These are phyloP conservation scores for Druceiella hillmani DNA, from an alignment of 2,888 invertebrate genomes.

Conservation along the genomic window DNA sequence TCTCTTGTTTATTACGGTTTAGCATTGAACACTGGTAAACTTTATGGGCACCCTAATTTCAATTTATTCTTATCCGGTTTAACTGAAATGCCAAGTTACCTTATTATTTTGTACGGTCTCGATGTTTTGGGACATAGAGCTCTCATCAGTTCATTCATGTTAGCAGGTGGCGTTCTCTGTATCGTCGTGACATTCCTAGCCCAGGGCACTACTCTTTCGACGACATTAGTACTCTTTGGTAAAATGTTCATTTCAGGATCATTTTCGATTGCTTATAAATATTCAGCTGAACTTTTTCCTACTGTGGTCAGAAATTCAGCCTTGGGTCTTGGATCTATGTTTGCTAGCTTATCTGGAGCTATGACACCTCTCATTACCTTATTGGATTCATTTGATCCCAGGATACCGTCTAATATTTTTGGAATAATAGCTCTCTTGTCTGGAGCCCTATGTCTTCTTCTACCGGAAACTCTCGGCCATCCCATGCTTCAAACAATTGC, in stretches of 20 bases:
- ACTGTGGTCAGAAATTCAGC: constrained; percentile 82
- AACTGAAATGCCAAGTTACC: constrained; percentile 77
- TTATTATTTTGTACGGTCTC: constrained; percentile 66
- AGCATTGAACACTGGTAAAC: constrained; percentile 71
- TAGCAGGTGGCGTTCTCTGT: constrained; percentile 73
- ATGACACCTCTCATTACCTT: constrained; percentile 73
- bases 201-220: constrained; percentile 55
- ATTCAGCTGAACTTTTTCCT: constrained; percentile 81
- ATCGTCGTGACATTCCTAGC: constrained; percentile 66
- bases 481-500: constrained; percentile 77
- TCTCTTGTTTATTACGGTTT: constrained; percentile 82
- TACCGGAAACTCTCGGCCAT: constrained; percentile 77
- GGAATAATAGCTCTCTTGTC: constrained; percentile 68
- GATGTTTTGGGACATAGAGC: constrained; percentile 72
- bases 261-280: constrained; percentile 81
- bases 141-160: constrained; percentile 71
- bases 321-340: constrained; percentile 79
- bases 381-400: constrained; percentile 72
- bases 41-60: constrained; percentile 76
- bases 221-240: constrained; percentile 67
- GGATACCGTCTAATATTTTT: constrained; percentile 72
- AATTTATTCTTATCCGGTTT: constrained; percentile 72
- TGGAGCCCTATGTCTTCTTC: constrained; percentile 65
- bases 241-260: constrained; percentile 81
- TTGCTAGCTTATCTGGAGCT: constrained; percentile 76